These are phyloP conservation scores for Sylvilagus floridanus DNA, from an alignment of 2,797 vertebrate genomes.

Conservation along the genomic window DNA sequence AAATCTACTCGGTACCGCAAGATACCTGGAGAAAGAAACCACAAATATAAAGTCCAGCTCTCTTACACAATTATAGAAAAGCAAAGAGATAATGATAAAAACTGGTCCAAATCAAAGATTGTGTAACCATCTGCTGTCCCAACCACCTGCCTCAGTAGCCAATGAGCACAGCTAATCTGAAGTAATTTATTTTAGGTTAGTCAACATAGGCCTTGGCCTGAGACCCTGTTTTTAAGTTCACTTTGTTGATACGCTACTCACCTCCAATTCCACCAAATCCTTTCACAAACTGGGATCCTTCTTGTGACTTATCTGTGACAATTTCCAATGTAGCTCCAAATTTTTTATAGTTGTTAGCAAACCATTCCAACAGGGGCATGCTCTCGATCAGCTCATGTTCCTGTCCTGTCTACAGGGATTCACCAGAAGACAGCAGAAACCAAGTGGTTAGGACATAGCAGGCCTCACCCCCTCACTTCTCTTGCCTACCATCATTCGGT, in stretches of 20 bases:
- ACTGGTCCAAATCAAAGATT: neutral
- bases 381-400: conserved; percentile 99
- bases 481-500: neutral
- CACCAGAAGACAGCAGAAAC: conserved; percentile 58
- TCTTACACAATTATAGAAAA: conserved; percentile 11
- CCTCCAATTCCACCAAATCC: conserved; percentile 99
- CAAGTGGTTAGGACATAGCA: neutral
- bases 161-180: neutral
- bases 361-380: conserved; percentile 99
- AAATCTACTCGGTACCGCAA: conserved; percentile 99
- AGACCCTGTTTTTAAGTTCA: conserved; percentile 14
- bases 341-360: conserved; percentile 99
- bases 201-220: neutral
- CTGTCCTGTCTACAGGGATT: conserved; percentile 93
- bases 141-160: neutral
- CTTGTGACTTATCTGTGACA: conserved; percentile 99
- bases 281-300: conserved; percentile 99
- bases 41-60: conserved; percentile 32
- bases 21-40: conserved; percentile 91
- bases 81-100: neutral
- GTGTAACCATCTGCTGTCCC: neutral
- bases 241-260: conserved; percentile 85
- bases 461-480: neutral
- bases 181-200: neutral
- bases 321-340: conserved; percentile 99